Conservation (phyloP, 1,140 invertebrate genomes). For the Nasonia vitripennis region DNA sequence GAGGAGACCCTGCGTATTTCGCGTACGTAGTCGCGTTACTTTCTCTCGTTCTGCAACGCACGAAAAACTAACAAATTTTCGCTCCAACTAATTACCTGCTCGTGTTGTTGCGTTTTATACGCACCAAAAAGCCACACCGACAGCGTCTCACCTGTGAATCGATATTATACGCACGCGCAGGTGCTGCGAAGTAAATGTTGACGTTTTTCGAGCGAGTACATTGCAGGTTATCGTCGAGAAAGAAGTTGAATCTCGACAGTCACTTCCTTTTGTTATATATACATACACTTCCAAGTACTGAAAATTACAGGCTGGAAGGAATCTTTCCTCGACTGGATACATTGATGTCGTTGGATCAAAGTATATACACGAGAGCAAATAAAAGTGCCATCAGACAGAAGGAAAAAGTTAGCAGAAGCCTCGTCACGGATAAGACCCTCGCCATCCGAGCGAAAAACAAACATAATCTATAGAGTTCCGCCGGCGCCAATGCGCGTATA, state of each 20-base stretch:
- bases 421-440: background rate
- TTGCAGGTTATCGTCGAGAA: background rate
- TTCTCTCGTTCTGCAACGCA: background rate
- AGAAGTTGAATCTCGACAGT: slow-evolving; percentile 33
- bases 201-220: background rate
- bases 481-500: slow-evolving; percentile 17
- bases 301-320: background rate
- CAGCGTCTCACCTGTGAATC: slow-evolving; percentile 8
- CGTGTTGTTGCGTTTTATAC: too few species aligned
- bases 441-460: slow-evolving; percentile 38
- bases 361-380: background rate
- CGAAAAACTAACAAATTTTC: background rate
- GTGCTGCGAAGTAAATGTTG: background rate
- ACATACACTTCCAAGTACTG: background rate
- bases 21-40: background rate
- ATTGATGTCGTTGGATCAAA: background rate
- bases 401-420: background rate
- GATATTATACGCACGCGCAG: slow-evolving; percentile 25
- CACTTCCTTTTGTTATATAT: background rate
- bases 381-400: background rate
- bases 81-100: background rate
- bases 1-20: background rate
- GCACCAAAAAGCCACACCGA: background rate
- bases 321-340: background rate
- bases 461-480: slow-evolving; percentile 26